phyloP scores from a whole-genome alignment of 1,140 invertebrate genomes.

The Brachionus koreanus region DNA sequence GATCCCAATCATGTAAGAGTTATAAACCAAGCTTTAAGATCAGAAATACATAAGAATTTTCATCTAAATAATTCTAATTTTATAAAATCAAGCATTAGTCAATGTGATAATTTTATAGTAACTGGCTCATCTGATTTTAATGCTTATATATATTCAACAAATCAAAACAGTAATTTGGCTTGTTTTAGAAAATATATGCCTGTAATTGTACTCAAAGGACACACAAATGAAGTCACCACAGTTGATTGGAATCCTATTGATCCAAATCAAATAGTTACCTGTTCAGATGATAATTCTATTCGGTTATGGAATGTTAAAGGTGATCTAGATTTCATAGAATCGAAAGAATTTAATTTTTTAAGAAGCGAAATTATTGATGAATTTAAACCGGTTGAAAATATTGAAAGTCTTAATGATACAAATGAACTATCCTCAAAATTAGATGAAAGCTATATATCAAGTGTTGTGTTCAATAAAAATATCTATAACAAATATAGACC shows the following conservation, averaged over 20 bases:
- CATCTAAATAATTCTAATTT: slow-evolving; percentile 44
- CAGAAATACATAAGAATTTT: background rate
- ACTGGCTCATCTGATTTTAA: slow-evolving; percentile 43
- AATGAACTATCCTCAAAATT: background rate
- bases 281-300: slow-evolving; percentile 42
- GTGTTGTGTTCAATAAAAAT: slow-evolving; percentile 15
- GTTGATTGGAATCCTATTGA: slow-evolving; percentile 44
- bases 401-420: background rate
- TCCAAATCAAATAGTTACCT: slow-evolving; percentile 29
- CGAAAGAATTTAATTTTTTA: slow-evolving; percentile 35
- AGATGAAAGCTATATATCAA: slow-evolving; percentile 13
- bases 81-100: slow-evolving; percentile 37
- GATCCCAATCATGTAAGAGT: background rate
- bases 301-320: slow-evolving; percentile 34
- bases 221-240: slow-evolving; percentile 41
- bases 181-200: slow-evolving; percentile 4
- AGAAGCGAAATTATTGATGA: slow-evolving; percentile 13
- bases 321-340: slow-evolving; percentile 4
- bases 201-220: slow-evolving; percentile 23
- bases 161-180: background rate
- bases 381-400: background rate
- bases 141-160: slow-evolving; percentile 40
- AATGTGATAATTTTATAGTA: slow-evolving; percentile 38
- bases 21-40: background rate
- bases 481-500: slow-evolving; percentile 40